Evolutionary conservation across 2,888 invertebrate genomes (phyloP), one percentile per base, ranked within the genome.

Genomic region (Pelosia muscerda): DNA sequence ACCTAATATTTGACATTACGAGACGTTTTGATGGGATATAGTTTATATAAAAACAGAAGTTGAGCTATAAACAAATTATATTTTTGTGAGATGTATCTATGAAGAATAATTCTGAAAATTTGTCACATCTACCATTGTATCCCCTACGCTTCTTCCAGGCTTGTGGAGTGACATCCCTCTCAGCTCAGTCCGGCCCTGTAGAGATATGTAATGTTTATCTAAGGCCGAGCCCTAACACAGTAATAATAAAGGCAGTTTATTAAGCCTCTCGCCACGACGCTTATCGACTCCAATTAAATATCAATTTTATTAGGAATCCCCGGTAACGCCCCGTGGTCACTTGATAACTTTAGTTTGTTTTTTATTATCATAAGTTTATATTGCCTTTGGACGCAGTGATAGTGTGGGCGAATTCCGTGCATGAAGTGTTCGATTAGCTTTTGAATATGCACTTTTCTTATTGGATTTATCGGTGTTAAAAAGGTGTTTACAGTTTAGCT

Each of bases 241-340:
- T 89, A 91, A 94, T 94, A 94, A 93, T 92, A 93, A 92, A 93
- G 87, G 81, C 87, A 90, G 89, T 95, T 95, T 95, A 95, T 95
- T 94, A 88, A 90, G 85, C 91, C 86, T 89, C 92, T 90, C 88
- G 84, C 87, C 90, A 88, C 85, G 91, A 88, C 86, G 84, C 89
- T 91, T 94, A 94, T 94, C 94, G 93, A 83, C 84, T 89, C 88
- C 94, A 94, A 94, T 95, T 95, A 95, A 94, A 94, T 94, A 92
- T 90, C 89, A 92, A 93, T 93, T 95, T 95, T 95, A 94, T 94
- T 94, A 86, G 86, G 89, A 92, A 91, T 87, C 89, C 86, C 85
- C 83, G n/a, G 85, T 78, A 92, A 90, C 89, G 90, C 91, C 92
- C 89, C 85, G 87, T 84, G 87, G 90, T 86, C 89, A 88, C 79